These are phyloP conservation scores for Chaenogobius annularis DNA, from an alignment of 2,113 vertebrate genomes.

Conservation along the genomic window DNA sequence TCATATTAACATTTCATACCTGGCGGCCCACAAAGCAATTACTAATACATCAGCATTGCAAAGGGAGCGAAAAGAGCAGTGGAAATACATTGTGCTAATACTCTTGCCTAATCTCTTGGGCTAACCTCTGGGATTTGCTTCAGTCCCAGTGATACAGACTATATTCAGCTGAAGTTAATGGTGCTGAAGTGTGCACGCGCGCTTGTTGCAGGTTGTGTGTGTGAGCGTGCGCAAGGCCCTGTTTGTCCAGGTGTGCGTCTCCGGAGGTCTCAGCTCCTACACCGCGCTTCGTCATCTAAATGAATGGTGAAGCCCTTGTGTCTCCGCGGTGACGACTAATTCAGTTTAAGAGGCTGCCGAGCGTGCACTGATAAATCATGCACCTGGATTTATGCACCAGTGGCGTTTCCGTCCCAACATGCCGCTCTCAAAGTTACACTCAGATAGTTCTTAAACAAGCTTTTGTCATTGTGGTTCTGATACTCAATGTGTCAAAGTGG, in stretches of 20 bases:
- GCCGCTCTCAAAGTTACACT: constrained; percentile 9
- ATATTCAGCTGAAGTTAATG: constrained; percentile 32
- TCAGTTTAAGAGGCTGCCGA: constrained; percentile 37
- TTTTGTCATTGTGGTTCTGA: constrained; percentile 7
- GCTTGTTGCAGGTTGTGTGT: not conserved
- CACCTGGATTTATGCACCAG: constrained; percentile 46
- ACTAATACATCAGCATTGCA: not conserved
- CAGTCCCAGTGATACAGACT: constrained; percentile 1
- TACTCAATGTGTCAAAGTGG: constrained; percentile 5
- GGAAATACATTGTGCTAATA: not conserved
- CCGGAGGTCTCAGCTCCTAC: constrained; percentile 23
- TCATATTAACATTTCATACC: not conserved
- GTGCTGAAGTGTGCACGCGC: constrained; percentile 22
- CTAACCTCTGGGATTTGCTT: not conserved
- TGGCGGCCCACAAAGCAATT: not conserved
- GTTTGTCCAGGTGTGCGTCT: constrained; percentile 24
- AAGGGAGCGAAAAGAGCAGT: not conserved
- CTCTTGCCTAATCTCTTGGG: not conserved
- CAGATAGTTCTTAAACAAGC: not conserved
- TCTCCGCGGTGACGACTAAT: constrained; percentile 53
- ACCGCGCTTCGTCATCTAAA: constrained; percentile 52
- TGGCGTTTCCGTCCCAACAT: constrained; percentile 15
- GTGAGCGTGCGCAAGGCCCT: constrained; percentile 11
- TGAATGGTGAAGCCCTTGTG: constrained; percentile 47
- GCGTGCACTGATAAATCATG: constrained; percentile 48